Conservation (phyloP, 2,113 vertebrate species). For the Paradisaea rubra region DNA sequence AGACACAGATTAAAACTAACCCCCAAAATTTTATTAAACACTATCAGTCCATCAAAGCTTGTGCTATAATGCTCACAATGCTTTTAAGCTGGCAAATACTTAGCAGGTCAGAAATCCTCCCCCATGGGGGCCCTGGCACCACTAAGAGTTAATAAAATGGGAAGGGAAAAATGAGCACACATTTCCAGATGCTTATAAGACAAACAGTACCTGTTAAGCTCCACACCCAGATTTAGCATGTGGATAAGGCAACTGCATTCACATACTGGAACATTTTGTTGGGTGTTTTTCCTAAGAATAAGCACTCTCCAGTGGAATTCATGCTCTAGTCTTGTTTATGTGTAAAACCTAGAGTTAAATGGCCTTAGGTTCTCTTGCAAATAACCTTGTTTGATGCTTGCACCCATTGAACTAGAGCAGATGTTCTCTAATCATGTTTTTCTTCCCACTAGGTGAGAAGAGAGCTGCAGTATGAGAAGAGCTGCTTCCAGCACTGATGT, state of each 20-base stretch:
- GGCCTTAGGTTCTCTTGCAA: background rate
- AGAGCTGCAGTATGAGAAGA: background rate
- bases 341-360: background rate
- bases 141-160: background rate
- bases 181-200: background rate
- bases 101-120: background rate
- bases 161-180: background rate
- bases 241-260: background rate
- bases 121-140: background rate
- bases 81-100: background rate
- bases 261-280: background rate
- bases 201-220: background rate
- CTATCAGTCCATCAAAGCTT: background rate
- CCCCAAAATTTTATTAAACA: background rate
- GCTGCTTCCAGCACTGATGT: background rate
- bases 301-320: background rate
- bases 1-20: background rate
- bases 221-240: background rate
- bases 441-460: background rate
- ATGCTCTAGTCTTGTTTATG: background rate
- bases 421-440: background rate
- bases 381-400: background rate
- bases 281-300: background rate
- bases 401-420: background rate
- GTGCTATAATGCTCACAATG: background rate